Evolutionary conservation across 2,113 vertebrate genomes (phyloP), one percentile per base, ranked within the genome.

Genomic region (Euleptes europaea): DNA sequence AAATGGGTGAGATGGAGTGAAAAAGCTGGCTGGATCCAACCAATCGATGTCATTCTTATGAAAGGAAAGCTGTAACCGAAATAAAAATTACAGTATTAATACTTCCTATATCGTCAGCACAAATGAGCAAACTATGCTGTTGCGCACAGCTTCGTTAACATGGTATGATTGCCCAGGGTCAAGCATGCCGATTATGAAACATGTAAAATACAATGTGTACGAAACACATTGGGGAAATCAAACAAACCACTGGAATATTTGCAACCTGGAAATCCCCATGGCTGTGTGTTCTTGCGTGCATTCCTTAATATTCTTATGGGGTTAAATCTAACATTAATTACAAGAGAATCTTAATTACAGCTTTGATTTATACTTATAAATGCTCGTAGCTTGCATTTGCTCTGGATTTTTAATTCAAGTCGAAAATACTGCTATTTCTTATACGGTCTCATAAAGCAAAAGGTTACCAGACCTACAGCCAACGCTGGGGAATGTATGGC

Each of bases 161-260:
- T 4, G 57, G 4, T 66, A 72, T 1, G 67, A n/a, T n/a, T 49
- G 15, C 66, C n/a, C 47, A 51, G 72, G 12, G 81, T 78, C 71
- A 89, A 88, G 71, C 44, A 4, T 44, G 60, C 60, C 13, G 49
- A 74, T 83, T 66, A 83, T 85, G 42, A 86, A 91, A 83, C 54
- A 51, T 83, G 44, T 9, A 26, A 15, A 65, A 78, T 74, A 74
- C 72, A 75, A 26, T 44, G 40, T 70, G 31, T 47, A 57, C 49
- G 49, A 77, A 10, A 63, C 60, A 63, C 33, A 82, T 60, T 77
- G 65, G 65, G 47, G 72, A 86, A 86, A 82, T 86, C 85, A 82
- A 86, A 82, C 60, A 80, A 80, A 75, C 40, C 72, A 60, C 69
- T 81, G 49, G 49, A 65, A 54, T 40, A 73, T 38, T 74, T 74